phyloP scores from a whole-genome alignment of 2,797 vertebrate genomes.

The Catamblyrhynchus diadema region DNA sequence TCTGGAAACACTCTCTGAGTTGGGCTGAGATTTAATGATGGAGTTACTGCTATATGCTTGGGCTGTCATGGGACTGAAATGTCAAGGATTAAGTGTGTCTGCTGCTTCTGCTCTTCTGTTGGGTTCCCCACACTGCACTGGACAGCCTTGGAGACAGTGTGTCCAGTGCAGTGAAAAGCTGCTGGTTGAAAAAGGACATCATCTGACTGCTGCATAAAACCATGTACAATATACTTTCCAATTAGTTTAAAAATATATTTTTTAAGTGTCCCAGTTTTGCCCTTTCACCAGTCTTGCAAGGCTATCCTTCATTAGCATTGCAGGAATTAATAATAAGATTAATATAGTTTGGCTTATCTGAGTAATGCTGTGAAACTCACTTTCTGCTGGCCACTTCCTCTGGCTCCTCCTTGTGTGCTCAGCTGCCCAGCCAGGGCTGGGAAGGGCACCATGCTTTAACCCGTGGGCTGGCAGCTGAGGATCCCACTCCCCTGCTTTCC shows the following conservation, averaged over 20 bases:
- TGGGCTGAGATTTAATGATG: neutral
- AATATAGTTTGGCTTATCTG: neutral
- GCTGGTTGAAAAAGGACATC: neutral
- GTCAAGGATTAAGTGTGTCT: neutral
- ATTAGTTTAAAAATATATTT: neutral
- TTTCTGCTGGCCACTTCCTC: neutral
- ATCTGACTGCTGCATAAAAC: neutral
- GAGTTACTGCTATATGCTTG: neutral
- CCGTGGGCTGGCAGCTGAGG: accelerated
- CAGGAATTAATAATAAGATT: neutral
- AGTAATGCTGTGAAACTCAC: neutral
- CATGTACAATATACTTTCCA: neutral
- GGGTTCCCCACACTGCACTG: neutral
- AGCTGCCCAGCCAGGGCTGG: neutral
- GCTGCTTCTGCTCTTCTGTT: neutral
- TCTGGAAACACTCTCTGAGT: neutral
- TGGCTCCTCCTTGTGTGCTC: neutral
- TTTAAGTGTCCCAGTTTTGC: neutral
- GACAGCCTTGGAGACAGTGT: neutral
- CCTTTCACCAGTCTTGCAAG: neutral
- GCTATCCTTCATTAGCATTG: neutral
- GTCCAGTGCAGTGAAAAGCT: neutral
- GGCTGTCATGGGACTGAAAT: neutral
- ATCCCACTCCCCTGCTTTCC: neutral
- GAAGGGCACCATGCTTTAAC: neutral